A percentile compares a stretch with the other conserved stretches of the same genome.
Evolutionary conservation across 2,113 vertebrate genomes (phyloP).

Genomic region (Rhombomys opimus): DNA sequence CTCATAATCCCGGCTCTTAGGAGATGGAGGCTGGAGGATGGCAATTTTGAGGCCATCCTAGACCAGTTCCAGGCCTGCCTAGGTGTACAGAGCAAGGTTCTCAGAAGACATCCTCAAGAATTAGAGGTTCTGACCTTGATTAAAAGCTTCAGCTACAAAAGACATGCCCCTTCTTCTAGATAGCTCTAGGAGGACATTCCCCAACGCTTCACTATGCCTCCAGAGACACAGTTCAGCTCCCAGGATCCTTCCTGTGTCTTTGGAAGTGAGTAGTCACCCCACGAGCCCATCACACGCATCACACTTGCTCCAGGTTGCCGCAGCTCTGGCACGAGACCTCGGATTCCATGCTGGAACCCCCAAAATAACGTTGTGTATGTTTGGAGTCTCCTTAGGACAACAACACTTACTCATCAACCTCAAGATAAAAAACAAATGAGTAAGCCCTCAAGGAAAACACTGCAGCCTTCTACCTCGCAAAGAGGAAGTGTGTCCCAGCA

Average conservation of each 20-base stretch:
- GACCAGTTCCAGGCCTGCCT: neutral
- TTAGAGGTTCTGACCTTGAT: neutral
- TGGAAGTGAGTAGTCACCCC: neutral
- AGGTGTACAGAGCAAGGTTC: neutral
- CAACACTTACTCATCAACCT: conserved; percentile 73
- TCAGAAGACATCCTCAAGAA: neutral
- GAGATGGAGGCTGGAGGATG: neutral
- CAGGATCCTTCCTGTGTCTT: neutral
- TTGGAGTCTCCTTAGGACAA: conserved; percentile 57
- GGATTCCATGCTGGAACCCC: conserved; percentile 45
- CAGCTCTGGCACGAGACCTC: neutral
- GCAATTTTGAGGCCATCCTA: neutral
- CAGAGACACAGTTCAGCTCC: neutral
- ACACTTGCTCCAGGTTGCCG: neutral
- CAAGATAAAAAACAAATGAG: conserved; percentile 66
- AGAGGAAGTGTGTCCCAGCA: conserved; percentile 9
- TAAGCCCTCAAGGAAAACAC: conserved; percentile 56
- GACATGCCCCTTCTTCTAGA: neutral
- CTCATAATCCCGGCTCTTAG: neutral
- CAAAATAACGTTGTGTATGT: conserved; percentile 65
- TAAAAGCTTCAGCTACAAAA: neutral
- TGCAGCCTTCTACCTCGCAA: conserved; percentile 55
- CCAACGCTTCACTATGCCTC: neutral
- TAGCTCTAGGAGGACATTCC: neutral
- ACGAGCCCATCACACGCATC: neutral